phyloP scores from a whole-genome alignment of 2,888 invertebrate species.

The Auanema sp. region DNA sequence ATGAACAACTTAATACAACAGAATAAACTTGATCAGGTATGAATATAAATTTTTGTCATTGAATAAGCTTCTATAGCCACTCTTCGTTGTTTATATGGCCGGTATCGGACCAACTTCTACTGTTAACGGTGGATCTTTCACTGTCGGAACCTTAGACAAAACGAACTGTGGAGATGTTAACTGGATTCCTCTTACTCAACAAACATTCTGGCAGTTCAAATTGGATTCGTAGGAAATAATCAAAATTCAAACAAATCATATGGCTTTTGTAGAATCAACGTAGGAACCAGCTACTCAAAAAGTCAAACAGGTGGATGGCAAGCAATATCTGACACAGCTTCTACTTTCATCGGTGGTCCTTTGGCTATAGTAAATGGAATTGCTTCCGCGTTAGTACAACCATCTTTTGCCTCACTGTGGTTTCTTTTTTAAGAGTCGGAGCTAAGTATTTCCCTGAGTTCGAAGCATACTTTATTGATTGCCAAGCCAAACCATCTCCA shows the following conservation, averaged over 20 bases:
- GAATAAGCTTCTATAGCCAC: conserved; percentile 17
- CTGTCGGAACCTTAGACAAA: conserved; percentile 42
- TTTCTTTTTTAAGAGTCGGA: conserved; percentile 37
- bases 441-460: conserved; percentile 39
- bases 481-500: conserved; percentile 41
- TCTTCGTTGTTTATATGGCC: conserved; percentile 38
- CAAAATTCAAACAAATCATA: not conserved
- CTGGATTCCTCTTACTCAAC: conserved; percentile 43
- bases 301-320: conserved; percentile 32
- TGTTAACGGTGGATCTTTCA: conserved; percentile 47
- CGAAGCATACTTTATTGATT: conserved; percentile 47
- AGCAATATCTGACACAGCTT: conserved; percentile 51
- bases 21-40: conserved; percentile 34
- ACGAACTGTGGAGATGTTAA: conserved; percentile 31
- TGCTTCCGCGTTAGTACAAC: conserved; percentile 28
- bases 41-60: conserved; percentile 15
- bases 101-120: conserved; percentile 32
- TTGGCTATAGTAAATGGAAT: conserved; percentile 40
- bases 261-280: conserved; percentile 23
- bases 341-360: conserved; percentile 52
- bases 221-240: conserved; percentile 21
- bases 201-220: conserved; percentile 51
- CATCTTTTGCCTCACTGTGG: no score
- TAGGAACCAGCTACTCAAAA: conserved; percentile 27
- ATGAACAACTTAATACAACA: conserved; percentile 52